Evolutionary conservation across 2,888 invertebrate genomes (phyloP), one percentile per base, ranked within the genome.

Genomic region (Drosophila falleni): DNA sequence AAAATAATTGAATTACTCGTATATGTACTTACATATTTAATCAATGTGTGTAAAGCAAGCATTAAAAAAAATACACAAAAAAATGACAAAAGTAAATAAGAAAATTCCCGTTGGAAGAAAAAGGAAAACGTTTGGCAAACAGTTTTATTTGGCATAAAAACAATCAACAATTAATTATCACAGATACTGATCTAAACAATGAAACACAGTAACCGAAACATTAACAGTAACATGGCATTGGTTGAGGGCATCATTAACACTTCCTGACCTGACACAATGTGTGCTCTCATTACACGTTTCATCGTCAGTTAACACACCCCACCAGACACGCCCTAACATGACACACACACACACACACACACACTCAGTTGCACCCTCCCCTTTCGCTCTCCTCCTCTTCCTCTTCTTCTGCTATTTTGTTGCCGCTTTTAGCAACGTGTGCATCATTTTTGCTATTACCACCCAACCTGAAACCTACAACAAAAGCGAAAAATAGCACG

Each of bases 31-130:
- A 70, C 71, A 70, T 80, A 78, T 75, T 71, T 78, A 89, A 64
- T 80, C 77, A 55, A 80, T 73, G 67, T 65, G 78, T 84, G 73
- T 86, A 62, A 79, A 77, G 62, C 79, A 82, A 81, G 67, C 77
- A 80, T 80, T 79, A 54, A 75, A 75, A 74, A 74, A 65, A 70
- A 71, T 16, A 63, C 39, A 59, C 51, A 64, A 75, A 75, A 74
- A 75, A 74, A 55, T n/a, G 4, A 42, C 31, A 56, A 68, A 71
- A 78, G 65, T 63, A 75, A 74, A 70, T 56, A 78, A 54, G 67
- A 67, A 80, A 72, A 80, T 29, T 13, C 31, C 63, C 41, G 46
- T 63, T 63, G 29, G 51, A 10, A n/a, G n/a, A 50, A 61, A 66
- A 72, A 67, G 60, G 47, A 26, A 56, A 65, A 47, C 23, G 47